Evolutionary conservation across 1,140 invertebrate species (phyloP).

Genomic region (Branchinecta lynchi): DNA sequence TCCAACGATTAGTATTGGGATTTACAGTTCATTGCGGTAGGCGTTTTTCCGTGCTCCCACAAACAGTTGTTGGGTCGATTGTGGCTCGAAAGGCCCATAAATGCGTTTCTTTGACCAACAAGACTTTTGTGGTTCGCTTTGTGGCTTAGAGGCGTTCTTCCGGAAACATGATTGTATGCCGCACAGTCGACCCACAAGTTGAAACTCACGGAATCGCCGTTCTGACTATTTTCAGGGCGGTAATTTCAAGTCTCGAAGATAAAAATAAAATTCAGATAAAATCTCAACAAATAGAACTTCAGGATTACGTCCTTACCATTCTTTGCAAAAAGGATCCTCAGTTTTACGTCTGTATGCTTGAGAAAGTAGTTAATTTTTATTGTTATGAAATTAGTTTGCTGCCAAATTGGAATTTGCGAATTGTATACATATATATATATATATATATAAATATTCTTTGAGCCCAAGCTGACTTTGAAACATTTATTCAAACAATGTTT

Average conservation of each 20-base stretch:
- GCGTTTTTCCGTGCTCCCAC: no score
- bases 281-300: no score
- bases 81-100: no score
- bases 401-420: background rate
- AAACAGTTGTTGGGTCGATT: no score
- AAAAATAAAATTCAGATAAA: no score
- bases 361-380: background rate
- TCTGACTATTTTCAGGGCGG: no score
- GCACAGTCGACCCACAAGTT: no score
- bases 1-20: background rate
- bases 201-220: no score
- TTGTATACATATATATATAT: slow-evolving; percentile 7
- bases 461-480: background rate
- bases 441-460: slow-evolving; percentile 10
- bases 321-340: no score
- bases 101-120: background rate
- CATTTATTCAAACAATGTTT: background rate
- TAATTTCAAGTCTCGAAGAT: no score
- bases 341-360: no score
- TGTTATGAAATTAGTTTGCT: background rate
- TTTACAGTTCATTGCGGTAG: background rate
- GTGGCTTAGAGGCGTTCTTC: background rate
- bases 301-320: no score
- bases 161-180: background rate
- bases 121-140: background rate